Conservation (phyloP, 2,113 vertebrate species). For the Albula goreensis region DNA sequence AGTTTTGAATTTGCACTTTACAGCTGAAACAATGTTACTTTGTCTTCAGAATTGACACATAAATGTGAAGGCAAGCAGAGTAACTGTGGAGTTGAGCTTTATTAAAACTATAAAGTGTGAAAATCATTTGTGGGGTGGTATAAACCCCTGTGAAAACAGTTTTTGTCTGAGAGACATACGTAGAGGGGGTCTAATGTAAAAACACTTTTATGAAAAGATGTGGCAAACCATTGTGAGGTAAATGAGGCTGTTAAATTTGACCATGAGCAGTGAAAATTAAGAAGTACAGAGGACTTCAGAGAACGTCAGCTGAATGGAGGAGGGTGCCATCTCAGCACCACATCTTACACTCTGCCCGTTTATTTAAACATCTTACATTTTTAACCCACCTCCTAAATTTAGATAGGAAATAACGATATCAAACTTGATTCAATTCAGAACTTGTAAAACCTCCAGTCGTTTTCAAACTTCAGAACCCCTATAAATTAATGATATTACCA, state of each 20-base stretch:
- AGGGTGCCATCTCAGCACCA: too few species aligned
- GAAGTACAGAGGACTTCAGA: not conserved
- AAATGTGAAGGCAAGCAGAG: not conserved
- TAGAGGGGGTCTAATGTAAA: too few species aligned
- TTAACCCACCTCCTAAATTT: too few species aligned
- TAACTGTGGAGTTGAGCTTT: not conserved
- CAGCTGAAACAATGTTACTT: not conserved
- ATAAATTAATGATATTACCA: too few species aligned
- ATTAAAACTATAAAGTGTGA: not conserved
- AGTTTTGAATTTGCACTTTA: not conserved
- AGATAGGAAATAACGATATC: too few species aligned
- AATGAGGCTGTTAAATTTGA: not conserved
- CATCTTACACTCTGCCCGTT: too few species aligned
- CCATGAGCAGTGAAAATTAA: not conserved
- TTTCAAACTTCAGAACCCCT: not conserved
- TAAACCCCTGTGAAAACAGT: not conserved
- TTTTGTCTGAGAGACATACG: not conserved
- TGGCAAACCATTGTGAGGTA: not conserved
- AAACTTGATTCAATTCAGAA: too few species aligned
- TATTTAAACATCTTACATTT: too few species aligned
- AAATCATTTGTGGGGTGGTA: not conserved
- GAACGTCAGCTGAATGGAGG: not conserved
- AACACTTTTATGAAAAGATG: too few species aligned
- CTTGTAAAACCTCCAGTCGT: not conserved
- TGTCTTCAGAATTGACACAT: not conserved